Evolutionary conservation across 2,113 vertebrate species (phyloP).

Genomic region (Melanocharis versteri): DNA sequence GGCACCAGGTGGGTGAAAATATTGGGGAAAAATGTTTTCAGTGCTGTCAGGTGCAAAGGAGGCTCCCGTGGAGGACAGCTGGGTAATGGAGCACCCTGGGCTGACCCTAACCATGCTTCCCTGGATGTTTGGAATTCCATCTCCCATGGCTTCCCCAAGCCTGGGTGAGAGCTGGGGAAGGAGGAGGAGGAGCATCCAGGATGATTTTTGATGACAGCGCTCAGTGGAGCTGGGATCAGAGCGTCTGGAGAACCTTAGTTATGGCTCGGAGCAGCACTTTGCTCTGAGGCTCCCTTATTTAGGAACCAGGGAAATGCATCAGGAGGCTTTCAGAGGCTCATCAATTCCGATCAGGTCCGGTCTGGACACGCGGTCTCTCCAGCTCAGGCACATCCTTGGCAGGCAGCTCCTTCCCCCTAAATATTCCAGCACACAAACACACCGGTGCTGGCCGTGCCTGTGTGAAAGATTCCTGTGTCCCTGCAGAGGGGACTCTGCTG

Average conservation of each 20-base stretch:
- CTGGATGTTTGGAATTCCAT: neutral
- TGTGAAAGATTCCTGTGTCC: neutral
- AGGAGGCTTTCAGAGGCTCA: neutral
- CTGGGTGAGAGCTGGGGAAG: neutral
- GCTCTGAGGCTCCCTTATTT: neutral
- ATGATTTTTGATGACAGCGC: neutral
- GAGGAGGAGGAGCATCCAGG: neutral
- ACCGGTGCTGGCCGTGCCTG: neutral
- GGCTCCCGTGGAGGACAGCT: rapidly evolving
- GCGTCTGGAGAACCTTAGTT: neutral
- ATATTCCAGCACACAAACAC: neutral
- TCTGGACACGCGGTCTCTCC: neutral
- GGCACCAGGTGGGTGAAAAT: rapidly evolving
- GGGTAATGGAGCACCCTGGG: neutral
- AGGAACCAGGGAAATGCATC: neutral
- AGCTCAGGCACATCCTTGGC: constrained; percentile 1
- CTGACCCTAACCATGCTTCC: neutral
- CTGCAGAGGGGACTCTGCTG: neutral
- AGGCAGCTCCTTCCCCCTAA: neutral
- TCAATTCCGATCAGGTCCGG: constrained; percentile 23
- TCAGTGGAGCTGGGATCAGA: neutral
- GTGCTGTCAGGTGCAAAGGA: neutral
- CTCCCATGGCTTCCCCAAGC: neutral
- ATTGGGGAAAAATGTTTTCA: neutral
- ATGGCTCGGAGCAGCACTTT: neutral